Evolutionary conservation across 2,113 vertebrate genomes (phyloP), one percentile per base, ranked within the genome.

Genomic region (Pagrus major): DNA sequence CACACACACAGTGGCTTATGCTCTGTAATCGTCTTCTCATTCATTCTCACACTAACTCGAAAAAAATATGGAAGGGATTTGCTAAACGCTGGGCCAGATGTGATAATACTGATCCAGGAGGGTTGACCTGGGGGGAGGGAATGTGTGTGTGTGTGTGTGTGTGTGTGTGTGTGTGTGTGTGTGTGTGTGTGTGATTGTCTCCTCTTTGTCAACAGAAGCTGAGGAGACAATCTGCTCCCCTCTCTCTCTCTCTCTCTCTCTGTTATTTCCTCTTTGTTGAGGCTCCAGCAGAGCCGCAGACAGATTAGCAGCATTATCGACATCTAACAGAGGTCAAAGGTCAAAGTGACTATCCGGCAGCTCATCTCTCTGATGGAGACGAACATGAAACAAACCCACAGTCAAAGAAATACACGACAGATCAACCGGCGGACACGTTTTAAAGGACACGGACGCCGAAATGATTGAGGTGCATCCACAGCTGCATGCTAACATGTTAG

Each of bases 11-110:
- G 37, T 65, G 63, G 80, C 75, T 87, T 88, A 80, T 16, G 52
- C 42, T 71, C 68, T 4, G 55, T 88, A 90, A 90, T 90, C 83
- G 37, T 81, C 86, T 82, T 58, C 46, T 72, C 74, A 78, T 85
- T 83, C 73, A 74, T 90, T 90, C 69, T 65, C 72, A 69, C 68
- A 33, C 59, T 72, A 56, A 78, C 74, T 81, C 69, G 33, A 54
- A 80, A 84, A 73, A 84, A 80, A 90, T 86, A 84, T 87, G 85
- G 72, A 86, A 18, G 5, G 80, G 90, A 88, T 90, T 87, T 80
- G 23, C 56, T 69, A 49, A n/a, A 21, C 14, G 4, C 12, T 66
- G 58, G 69, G 29, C 67, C 86, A 80, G 71, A 88, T 90, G 86
- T 87, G 81, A 80, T 80, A 75, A 80, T 54, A 63, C 63, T 75